phyloP scores from a whole-genome alignment of 2,797 vertebrate genomes.

The Gymnocypris eckloni region DNA sequence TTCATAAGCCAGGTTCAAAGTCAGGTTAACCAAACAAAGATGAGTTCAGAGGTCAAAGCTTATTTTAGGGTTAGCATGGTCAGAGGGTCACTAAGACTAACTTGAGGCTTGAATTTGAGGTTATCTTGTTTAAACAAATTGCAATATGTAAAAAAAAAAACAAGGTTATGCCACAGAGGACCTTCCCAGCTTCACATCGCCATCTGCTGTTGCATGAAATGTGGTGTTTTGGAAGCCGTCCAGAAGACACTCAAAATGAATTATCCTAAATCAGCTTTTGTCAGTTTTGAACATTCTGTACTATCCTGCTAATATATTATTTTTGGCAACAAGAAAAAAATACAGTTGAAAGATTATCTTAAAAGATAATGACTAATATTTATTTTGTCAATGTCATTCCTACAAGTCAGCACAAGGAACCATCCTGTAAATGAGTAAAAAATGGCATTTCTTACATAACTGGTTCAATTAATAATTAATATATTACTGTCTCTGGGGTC shows the following conservation, averaged over 20 bases:
- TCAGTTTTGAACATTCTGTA: constrained; percentile 15
- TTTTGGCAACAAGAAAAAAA: constrained; percentile 4
- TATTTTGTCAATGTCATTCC: background rate
- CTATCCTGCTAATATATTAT: background rate
- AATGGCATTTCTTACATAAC: background rate
- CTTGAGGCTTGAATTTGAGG: background rate
- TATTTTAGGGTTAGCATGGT: constrained; percentile 7
- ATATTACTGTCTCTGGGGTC: background rate
- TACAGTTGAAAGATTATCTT: background rate
- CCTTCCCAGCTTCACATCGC: constrained; percentile 64
- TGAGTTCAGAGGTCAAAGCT: constrained; percentile 28
- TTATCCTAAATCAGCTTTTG: background rate
- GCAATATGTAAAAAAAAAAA: background rate
- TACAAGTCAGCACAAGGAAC: background rate
- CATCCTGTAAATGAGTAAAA: background rate
- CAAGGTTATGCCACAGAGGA: background rate
- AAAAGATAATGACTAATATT: background rate
- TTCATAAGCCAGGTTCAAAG: background rate
- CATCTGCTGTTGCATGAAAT: constrained; percentile 70
- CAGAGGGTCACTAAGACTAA: background rate
- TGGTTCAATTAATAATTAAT: background rate
- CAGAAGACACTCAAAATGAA: background rate
- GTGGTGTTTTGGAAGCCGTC: background rate
- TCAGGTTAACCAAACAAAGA: constrained; percentile 36
- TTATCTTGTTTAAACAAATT: background rate